Evolutionary conservation across 2,113 vertebrate genomes (phyloP), one percentile per base, ranked within the genome.

Genomic region (Zosterops hypoxanthus): DNA sequence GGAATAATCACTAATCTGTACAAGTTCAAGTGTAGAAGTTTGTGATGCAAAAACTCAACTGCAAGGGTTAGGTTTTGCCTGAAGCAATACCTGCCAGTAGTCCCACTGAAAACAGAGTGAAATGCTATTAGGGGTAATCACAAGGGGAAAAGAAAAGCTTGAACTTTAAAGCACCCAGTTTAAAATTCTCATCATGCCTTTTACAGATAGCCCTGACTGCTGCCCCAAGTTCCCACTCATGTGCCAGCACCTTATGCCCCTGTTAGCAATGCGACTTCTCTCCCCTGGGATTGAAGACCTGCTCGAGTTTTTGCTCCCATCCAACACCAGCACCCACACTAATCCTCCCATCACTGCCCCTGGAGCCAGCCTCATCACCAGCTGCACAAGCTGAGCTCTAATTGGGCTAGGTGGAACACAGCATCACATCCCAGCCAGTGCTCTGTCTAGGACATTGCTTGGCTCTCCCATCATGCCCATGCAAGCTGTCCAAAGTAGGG

Each of bases 1-100:
- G 15, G 47, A 83, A 95, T 70, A 86, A 81, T 82, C 59, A 36
- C 42, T 73, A 72, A 85, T 79, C 36, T 77, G 10, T 71, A 77
- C 34, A 73, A 91, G 46, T 61, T 91, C 65, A 76, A 82, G 44
- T 75, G 64, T 33, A 86, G 85, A 88, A 94, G 56, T 73, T 46
- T 6, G 2, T 83, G 49, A 82, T 88, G 47, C n/a, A 73, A 90
- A 90, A 56, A 25, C 24, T 91, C 55, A 66, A 0, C 25, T 55
- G 36, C 9, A 6, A 66, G 65, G 57, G 49, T 82, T 77, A 73
- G 42, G 34, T 70, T 91, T 91, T 90, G 89, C 85, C 87, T 64
- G 76, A 83, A 92, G 85, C 44, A 56, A 71, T 71, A 86, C 47
- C 52, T 95, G 75, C 13, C 52, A 66, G 55, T 8, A 80, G 50